phyloP scores from a whole-genome alignment of 2,888 invertebrate genomes.

The Caenorhabditis auriculariae region DNA sequence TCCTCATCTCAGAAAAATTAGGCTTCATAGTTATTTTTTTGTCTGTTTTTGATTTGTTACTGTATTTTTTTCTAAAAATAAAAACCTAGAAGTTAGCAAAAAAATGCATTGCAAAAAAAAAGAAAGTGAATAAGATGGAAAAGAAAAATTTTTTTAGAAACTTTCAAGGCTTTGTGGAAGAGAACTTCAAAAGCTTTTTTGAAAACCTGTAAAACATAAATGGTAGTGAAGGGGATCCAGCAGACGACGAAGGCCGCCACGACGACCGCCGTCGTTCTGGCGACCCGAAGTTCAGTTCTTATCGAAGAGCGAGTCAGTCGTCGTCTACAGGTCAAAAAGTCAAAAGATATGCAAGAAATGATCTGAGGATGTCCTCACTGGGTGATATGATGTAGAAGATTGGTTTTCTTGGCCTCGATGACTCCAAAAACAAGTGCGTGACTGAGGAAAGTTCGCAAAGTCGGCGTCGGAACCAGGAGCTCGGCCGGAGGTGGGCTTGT shows the following conservation, averaged over 20 bases:
- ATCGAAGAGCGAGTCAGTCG: slow-evolving; percentile 21
- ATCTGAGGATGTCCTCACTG: slow-evolving; percentile 11
- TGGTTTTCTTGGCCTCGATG: slow-evolving; percentile 25
- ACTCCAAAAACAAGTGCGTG: slow-evolving; percentile 36
- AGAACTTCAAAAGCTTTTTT: not conserved
- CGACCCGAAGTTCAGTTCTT: slow-evolving; percentile 55
- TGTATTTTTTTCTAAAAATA: no score
- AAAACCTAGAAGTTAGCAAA: no score
- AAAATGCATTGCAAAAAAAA: no score
- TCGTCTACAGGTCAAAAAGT: slow-evolving; percentile 18
- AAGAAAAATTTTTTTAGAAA: no score
- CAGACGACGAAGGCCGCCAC: slow-evolving; percentile 59
- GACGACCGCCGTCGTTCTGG: slow-evolving; percentile 59
- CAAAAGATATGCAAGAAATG: not conserved
- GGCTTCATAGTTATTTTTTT: no score
- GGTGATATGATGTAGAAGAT: slow-evolving; percentile 26
- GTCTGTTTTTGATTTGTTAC: no score
- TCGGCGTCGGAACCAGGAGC: slow-evolving; percentile 9
- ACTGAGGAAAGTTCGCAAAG: slow-evolving; percentile 29
- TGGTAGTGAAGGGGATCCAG: slow-evolving; percentile 62
- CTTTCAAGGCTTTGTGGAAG: not conserved
- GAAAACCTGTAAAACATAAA: slow-evolving; percentile 58
- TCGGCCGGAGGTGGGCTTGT: no score
- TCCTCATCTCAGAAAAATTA: no score
- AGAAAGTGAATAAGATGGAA: no score